phyloP scores from a whole-genome alignment of 2,113 vertebrate genomes.

The Prolemur simus region DNA sequence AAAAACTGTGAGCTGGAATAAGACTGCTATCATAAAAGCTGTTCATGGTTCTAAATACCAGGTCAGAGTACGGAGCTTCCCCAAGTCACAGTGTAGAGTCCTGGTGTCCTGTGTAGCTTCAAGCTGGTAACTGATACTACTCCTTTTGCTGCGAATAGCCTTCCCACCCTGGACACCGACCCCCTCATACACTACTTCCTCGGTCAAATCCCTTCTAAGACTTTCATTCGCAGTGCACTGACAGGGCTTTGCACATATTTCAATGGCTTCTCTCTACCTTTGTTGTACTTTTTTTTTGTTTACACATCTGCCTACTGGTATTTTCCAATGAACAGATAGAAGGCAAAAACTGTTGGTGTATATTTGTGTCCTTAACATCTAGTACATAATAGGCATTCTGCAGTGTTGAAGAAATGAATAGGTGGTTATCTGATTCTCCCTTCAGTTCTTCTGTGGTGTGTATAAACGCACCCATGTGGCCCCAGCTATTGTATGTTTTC shows the following conservation, averaged over 20 bases:
- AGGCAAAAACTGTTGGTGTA: not conserved
- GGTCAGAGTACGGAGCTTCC: not conserved
- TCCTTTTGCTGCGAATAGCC: not conserved
- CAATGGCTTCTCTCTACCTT: not conserved
- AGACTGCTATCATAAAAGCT: not conserved
- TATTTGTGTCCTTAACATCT: not conserved
- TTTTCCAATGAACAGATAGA: not conserved
- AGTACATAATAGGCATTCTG: not conserved
- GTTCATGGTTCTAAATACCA: not conserved
- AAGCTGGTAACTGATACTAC: not conserved
- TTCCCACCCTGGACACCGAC: accelerated
- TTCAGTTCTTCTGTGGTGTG: not conserved
- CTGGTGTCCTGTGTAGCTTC: not conserved
- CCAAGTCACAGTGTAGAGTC: not conserved
- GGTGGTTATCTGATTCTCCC: not conserved
- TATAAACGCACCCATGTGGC: not conserved
- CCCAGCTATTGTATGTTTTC: not conserved
- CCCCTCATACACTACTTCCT: not conserved
- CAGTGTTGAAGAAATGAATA: not conserved
- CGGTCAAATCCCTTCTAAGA: not conserved
- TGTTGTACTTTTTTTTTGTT: not conserved
- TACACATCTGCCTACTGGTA: not conserved
- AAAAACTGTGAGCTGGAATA: not conserved
- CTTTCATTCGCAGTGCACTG: not conserved
- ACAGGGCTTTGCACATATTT: not conserved